Base-by-base conservation (phyloP, 2,113 vertebrate genomes). In the Crotalus helleri region DNA sequence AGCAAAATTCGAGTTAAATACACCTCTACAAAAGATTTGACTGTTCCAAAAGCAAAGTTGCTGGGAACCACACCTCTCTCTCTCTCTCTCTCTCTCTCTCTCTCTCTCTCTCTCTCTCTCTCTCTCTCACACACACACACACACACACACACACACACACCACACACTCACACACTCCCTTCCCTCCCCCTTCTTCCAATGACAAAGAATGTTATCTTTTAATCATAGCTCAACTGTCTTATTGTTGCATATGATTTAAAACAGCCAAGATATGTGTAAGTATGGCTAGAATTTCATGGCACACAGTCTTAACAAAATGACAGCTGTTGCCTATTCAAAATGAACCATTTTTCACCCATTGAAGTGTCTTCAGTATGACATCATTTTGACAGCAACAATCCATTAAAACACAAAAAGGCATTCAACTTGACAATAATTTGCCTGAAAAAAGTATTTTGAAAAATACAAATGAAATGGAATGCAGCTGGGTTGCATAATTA, bases 31-130 rank as follows among this genome's bases (percentile, higher is more conserved):
- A 94, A 91, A 59, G 19, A 69, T 11, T 51, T 88, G 94, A 93
- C 87, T 91, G n/a, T 23, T 90, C 94, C 90, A 0, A 23, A 95
- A 95, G 94, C 57, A 29, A 94, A 91, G 33, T 94, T 93, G 91
- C 91, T 92, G 64, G 94, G 74, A 93, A 93, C 90, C 57, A 90
- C 44, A 17, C 2, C 94, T 94, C 91, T 93, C 12, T 7, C 0
- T 87, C 46, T 69, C 10, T 3, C n/a, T 74, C 15, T 55, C 12
- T 55, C 15, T 55, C 12, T 55, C 15, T 55, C 94, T 94, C 91
- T 93, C 12, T 7, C 0, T 87, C 46, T 69, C 10, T 3, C n/a
- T 74, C 15, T 55, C 12, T 55, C 15, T 55, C 12, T 55, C 15
- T 55, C 3, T 55, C 54, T 17, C 3, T 19, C 55, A 19, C 13